Evolutionary conservation across 2,888 invertebrate species (phyloP), one percentile per base, ranked within the genome.

Genomic region (Odontocolon sp.): DNA sequence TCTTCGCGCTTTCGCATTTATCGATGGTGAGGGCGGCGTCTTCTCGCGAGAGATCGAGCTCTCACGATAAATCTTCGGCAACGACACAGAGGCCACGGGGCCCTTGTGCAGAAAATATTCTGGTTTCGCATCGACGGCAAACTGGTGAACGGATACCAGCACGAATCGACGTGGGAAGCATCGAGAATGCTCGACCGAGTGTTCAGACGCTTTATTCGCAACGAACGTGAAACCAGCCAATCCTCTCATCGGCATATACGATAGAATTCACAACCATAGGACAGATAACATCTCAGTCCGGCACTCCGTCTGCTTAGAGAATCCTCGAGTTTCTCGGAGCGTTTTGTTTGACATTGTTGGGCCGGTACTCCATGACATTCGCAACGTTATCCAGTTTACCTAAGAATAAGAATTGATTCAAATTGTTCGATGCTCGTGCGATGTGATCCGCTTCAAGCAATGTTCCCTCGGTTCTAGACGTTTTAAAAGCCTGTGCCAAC

Each of bases 21-120:
- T 76, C 67, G 47, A 36, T 18, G 40, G 54, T 18, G 59, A 66
- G 66, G 70, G 75, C 70, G 61, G 59, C 11, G 52, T 69, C 68
- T 70, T 56, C 36, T 42, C 42, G 69, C 36, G 14, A 61, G 31
- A 66, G 59, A 71, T 76, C 71, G 67, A 71, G 67, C 66, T 76
- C 76, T 71, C 76, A 67, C 71, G 71, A 76, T 76, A 76, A 76
- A 76, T 76, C 71, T 76, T 67, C 18, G 40, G 26, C 31, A 66
- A 67, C 67, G 63, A 61, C 68, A 61, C 36, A 31, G 21, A 38
- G 33, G 36, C 11, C 14, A 40, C 23, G 28, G 16, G 50, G 33
- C 23, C 21, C 14, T 18, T 23, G 21, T 50, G n/a, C 42, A 23
- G 3, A 38, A 31, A 66, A 47, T 71, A 61, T 76, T 71, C 61